A percentile compares a stretch with the other conserved stretches of the same genome.
Conservation (phyloP, 2,113 vertebrate genomes). For the Osmerus eperlanus region DNA sequence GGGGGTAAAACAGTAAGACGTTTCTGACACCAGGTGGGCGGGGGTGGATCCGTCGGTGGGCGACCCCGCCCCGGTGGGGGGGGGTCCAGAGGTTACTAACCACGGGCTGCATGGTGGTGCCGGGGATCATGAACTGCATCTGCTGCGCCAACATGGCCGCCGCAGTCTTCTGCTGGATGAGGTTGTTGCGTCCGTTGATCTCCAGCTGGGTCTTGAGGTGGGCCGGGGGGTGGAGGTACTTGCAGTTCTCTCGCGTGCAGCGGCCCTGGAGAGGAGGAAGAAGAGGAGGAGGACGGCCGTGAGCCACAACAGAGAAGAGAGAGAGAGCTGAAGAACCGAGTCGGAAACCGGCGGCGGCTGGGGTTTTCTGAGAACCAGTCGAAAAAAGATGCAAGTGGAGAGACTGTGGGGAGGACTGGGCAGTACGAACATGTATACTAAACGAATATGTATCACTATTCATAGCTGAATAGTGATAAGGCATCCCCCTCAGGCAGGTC, state of each 20-base stretch:
- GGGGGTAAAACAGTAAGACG: background rate
- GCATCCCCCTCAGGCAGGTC: too few relatives aligned
- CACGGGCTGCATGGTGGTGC: slow-evolving; percentile 92
- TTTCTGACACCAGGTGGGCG: too few relatives aligned
- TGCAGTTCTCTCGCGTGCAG: slow-evolving; percentile 98
- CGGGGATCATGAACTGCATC: slow-evolving; percentile 99
- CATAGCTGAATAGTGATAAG: too few relatives aligned
- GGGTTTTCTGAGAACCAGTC: background rate
- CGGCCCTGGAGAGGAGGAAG: slow-evolving; percentile 79
- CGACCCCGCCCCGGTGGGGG: too few relatives aligned
- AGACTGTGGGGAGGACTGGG: too few relatives aligned
- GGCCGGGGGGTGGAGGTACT: slow-evolving; percentile 97
- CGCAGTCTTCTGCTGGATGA: slow-evolving; percentile 99
- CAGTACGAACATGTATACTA: too few relatives aligned
- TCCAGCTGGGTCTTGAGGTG: slow-evolving; percentile 99
- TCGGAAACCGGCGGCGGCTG: background rate
- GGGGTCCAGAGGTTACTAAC: slow-evolving; percentile 70
- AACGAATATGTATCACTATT: too few relatives aligned
- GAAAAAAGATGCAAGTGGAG: too few relatives aligned
- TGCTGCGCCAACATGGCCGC: slow-evolving; percentile 98
- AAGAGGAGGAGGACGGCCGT: background rate
- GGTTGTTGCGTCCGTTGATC: slow-evolving; percentile 98
- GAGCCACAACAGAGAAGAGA: background rate
- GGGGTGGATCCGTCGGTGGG: too few relatives aligned
- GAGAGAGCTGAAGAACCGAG: background rate